phyloP scores from a whole-genome alignment of 2,888 invertebrate genomes.

The Nephrotoma appendiculata region DNA sequence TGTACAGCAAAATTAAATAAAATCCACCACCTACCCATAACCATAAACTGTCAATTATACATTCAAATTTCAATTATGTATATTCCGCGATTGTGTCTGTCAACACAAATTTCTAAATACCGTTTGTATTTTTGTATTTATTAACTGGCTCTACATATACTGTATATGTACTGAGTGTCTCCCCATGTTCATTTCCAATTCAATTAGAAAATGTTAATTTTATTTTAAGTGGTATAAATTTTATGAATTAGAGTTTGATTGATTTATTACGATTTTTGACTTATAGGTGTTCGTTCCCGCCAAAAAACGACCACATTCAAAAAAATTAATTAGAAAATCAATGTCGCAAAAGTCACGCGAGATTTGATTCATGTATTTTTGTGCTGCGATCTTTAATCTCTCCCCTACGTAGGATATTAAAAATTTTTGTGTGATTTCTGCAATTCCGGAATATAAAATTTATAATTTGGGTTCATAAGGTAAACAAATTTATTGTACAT shows the following conservation, averaged over 20 bases:
- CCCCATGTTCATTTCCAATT: not conserved
- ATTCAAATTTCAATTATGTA: not conserved
- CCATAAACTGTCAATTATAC: not conserved
- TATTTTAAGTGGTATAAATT: not conserved
- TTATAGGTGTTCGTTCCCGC: not conserved
- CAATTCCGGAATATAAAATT: no score
- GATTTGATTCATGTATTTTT: not conserved
- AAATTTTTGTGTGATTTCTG: no score
- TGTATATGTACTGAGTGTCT: not conserved
- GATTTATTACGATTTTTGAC: not conserved
- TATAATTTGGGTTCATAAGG: no score
- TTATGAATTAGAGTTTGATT: not conserved
- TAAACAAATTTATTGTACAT: no score
- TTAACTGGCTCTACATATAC: not conserved
- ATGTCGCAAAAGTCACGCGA: not conserved
- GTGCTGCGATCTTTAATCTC: no score
- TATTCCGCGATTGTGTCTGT: not conserved
- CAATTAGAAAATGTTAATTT: not conserved
- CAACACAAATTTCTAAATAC: not conserved
- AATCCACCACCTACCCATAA: not conserved
- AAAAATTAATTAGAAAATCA: not conserved
- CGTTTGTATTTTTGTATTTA: not conserved
- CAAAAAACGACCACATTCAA: not conserved
- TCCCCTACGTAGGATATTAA: no score
- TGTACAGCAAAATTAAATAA: not conserved